Evolutionary conservation across 2,113 vertebrate species (phyloP), one percentile per base, ranked within the genome.

Genomic region (Gorilla gorilla): DNA sequence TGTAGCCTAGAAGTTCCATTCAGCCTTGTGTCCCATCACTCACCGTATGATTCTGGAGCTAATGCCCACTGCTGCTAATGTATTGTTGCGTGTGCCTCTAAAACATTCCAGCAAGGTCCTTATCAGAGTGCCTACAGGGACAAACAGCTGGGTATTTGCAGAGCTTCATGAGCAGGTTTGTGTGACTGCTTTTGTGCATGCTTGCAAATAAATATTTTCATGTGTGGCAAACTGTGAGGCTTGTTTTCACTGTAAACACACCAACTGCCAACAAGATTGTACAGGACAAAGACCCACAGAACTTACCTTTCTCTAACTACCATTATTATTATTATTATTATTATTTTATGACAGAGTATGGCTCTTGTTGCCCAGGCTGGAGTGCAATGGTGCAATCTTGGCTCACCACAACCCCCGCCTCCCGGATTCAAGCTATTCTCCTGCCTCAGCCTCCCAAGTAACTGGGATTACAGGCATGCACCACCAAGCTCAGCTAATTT

Each of bases 221-320:
- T 40, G 9, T 68, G 52, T 59, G 18, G 81, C 40, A 89, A 96
- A 57, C 79, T 55, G 10, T 1, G 27, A 96, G 22, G 25, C 8
- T 93, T 89, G 52, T 75, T 93, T 94, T 91, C 45, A 87, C 32
- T 59, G 14, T 40, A 89, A 90, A 80, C 94, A 88, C 2, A 72
- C 35, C 20, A 68, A 48, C 13, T 92, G 43, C 50, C 55, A 81
- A n/a, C 27, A 92, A 90, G 75, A 84, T 10, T 50, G 16, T 30
- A 3, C 13, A 43, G 32, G 70, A 38, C 2, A 2, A n/a, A 94
- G 66, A 84, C 13, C 13, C 81, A 82, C 5, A 43, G 80, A 81
- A 8, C 6, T 97, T 55, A 93, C 25, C n/a, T 89, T 43, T 66
- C 38, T 93, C 73, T 64, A 50, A 66, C 55, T 61, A 61, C 43